Evolutionary conservation across 2,888 invertebrate species (phyloP), one percentile per base, ranked within the genome.

Genomic region (Trachelus troglodyta): DNA sequence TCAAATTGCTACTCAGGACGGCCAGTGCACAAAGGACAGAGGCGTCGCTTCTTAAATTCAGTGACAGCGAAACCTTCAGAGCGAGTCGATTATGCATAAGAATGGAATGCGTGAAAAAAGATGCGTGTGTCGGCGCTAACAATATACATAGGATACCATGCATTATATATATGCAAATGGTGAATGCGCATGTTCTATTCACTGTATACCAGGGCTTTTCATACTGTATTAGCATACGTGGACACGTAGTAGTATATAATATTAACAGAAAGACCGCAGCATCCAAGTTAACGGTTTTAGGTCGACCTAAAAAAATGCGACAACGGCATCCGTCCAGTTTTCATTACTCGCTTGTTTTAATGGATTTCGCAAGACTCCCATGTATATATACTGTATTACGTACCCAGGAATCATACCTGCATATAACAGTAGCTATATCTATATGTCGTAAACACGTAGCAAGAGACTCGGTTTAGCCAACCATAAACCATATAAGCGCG

Each of bases 231-330:
- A 56, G 56, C 56, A 56, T 56, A 56, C 23, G 23, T 9, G 23
- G 56, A 56, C 56, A 56, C 56, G 56, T 23, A 56, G 40, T 56
- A 56, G 23, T 23, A 56, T 56, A 56, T 56, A 56, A 56, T 56
- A 56, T 23, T 56, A 15, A 56, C 56, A 56, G 71, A 34, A 34
- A 71, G 30, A 56, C 68, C 75, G 76, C 82, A 84, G 80, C 81
- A 83, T 87, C 85, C 81, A 82, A 76, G 79, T 86, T 87, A 87
- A 87, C 87, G 87, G 86, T 83, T 84, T 79, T 71, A 75, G 77
- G 73, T 68, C 81, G 82, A 81, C 82, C 83, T 84, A 81, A 83
- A 86, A 56, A 56, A 84, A 84, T 80, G 69, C 79, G 75, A 78
- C 80, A 77, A 79, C 73, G 79, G 77, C 85, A 82, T 79, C 84